These are phyloP conservation scores for Lates japonicus DNA, from an alignment of 2,797 vertebrate species.

Conservation along the genomic window DNA sequence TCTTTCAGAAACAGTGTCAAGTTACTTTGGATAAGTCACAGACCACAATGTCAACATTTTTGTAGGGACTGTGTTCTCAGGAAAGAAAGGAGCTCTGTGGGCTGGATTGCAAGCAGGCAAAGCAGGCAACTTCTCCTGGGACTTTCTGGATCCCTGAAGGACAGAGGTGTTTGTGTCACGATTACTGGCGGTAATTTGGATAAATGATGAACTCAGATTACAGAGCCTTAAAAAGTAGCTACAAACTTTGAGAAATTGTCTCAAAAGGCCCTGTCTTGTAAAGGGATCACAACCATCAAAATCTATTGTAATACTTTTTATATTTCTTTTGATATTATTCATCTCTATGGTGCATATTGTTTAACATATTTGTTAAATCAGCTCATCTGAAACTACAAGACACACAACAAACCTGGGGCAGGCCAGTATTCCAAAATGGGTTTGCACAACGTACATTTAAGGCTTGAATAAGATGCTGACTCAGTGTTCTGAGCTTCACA, in stretches of 20 bases:
- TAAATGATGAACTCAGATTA: background rate
- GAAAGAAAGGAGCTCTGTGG: background rate
- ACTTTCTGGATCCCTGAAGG: background rate
- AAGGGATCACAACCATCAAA: background rate
- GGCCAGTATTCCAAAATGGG: background rate
- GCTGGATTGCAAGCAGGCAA: background rate
- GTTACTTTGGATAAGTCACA: background rate
- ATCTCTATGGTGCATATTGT: background rate
- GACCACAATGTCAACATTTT: background rate
- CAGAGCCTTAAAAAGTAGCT: background rate
- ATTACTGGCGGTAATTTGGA: slow-evolving; percentile 11
- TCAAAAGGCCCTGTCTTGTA: background rate
- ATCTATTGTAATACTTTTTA: background rate
- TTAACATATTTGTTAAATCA: background rate
- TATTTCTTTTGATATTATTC: background rate
- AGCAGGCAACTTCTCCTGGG: background rate
- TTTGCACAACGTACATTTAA: background rate
- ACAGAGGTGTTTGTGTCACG: background rate
- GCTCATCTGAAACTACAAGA: background rate
- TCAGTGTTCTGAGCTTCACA: background rate
- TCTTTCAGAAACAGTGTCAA: background rate
- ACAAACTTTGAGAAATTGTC: background rate
- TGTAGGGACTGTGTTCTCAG: background rate
- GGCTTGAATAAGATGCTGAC: background rate
- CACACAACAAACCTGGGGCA: background rate